These are phyloP conservation scores for Heliconius ethilla DNA, from an alignment of 2,888 invertebrate species.

Conservation along the genomic window DNA sequence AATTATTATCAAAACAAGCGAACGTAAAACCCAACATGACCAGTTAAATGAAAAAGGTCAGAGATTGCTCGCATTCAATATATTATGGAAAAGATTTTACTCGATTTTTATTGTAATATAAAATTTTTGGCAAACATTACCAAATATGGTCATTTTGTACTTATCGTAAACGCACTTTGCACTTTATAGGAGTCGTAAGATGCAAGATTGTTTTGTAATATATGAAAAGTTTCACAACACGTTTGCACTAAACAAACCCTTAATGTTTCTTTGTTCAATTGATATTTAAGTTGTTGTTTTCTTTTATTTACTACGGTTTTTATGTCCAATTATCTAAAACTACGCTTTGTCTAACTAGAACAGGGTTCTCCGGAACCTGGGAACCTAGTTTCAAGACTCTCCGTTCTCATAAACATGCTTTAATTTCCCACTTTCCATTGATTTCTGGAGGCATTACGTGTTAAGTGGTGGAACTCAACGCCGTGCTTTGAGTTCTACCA, in stretches of 20 bases:
- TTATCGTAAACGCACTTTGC: conserved; percentile 13
- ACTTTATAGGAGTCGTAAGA: neutral
- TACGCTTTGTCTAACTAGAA: no score
- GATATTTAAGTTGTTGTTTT: neutral
- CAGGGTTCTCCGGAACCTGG: neutral
- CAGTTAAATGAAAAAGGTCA: conserved; percentile 19
- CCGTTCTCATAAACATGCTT: neutral
- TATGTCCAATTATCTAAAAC: no score
- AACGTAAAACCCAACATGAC: neutral
- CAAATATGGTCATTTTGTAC: conserved; percentile 10
- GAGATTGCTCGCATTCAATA: neutral
- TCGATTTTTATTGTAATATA: conserved; percentile 10
- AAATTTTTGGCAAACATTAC: neutral
- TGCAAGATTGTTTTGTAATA: neutral
- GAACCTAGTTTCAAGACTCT: neutral
- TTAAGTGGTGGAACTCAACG: neutral
- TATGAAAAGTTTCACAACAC: neutral
- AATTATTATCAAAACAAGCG: neutral
- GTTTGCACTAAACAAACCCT: neutral
- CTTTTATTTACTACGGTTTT: no score
- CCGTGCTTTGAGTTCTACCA: neutral
- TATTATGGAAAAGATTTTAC: conserved; percentile 11
- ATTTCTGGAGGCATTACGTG: neutral
- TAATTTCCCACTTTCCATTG: neutral
- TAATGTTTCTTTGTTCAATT: neutral